Evolutionary conservation across 2,113 vertebrate genomes (phyloP), one percentile per base, ranked within the genome.

Genomic region (Mungos mungo): DNA sequence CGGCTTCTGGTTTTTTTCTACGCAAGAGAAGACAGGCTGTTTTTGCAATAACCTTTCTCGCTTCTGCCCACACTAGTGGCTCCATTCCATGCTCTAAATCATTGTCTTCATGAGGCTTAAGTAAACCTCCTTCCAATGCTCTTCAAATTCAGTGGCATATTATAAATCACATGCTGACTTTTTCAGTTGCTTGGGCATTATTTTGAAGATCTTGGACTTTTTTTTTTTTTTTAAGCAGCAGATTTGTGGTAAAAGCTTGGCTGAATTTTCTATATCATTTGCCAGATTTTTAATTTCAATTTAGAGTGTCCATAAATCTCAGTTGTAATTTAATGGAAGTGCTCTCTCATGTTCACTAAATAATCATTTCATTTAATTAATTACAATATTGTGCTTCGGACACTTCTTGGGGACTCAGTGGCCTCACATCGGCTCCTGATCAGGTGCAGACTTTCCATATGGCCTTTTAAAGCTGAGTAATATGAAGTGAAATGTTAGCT

Each of bases 41-140:
- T 98, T 98, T 96, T 88, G 85, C 93, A 97, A 98, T 97, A 91
- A 98, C 97, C 96, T 98, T 95, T 88, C 97, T 98, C 97, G 63
- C 91, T 98, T 98, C 98, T 98, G 97, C 98, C 98, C 93, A 95
- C 98, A 93, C 93, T 76, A 71, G 95, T 98, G 98, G 98, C 98
- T 97, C 97, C 96, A 95, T 88, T 97, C 98, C 98, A 95, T 82
- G 63, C 83, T 95, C 96, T 98, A 98, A 98, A 98, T 98, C 98
- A 98, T 91, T 89, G 97, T 97, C 98, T 98, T 96, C 93, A 94
- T 94, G 97, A 98, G 96, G 93, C 98, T 97, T 98, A 96, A 98
- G 98, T 96, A 97, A 98, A 98, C 88, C 97, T 88, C 96, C 97
- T 98, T 98, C 97, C 98, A 98, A 97, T 89, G 95, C 80, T 81